Evolutionary conservation across 2,797 vertebrate genomes (phyloP).

Genomic region (Pangasius sanitwongsei): DNA sequence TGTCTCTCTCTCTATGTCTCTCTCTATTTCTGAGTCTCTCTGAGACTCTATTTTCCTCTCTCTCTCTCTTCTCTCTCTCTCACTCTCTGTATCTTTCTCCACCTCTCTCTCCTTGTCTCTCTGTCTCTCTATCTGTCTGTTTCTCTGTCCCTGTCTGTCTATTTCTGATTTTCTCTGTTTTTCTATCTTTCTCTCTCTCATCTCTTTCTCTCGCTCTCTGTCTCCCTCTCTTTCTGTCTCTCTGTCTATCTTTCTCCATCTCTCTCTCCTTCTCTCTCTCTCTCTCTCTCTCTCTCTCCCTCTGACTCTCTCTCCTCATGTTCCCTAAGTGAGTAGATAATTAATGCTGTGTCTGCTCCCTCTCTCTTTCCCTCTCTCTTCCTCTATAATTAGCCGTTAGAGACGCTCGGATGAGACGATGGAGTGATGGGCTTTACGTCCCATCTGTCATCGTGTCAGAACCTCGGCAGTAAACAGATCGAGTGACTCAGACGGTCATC

Average conservation of each 20-base stretch:
- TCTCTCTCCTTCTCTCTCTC: neutral
- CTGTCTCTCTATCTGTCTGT: neutral
- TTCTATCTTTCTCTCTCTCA: neutral
- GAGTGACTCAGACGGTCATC: neutral
- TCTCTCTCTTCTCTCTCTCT: neutral
- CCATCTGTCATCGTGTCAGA: neutral
- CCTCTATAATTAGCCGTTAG: neutral
- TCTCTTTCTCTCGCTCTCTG: neutral
- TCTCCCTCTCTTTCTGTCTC: neutral
- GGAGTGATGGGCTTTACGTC: neutral
- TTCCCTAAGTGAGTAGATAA: constrained; percentile 13
- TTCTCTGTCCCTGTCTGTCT: neutral
- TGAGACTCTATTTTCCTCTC: no score
- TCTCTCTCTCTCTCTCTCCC: neutral
- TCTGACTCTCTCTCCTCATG: constrained; percentile 10
- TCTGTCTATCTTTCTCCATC: neutral
- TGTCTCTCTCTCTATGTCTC: neutral
- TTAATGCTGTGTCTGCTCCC: neutral
- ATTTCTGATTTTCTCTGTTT: neutral
- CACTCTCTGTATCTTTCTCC: neutral
- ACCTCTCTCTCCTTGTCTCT: neutral
- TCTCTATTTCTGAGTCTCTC: neutral
- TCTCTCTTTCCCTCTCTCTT: neutral
- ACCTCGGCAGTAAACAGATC: neutral
- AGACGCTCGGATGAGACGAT: neutral